Conservation (phyloP, 2,888 invertebrate genomes). For the Marronus borbonicus region DNA sequence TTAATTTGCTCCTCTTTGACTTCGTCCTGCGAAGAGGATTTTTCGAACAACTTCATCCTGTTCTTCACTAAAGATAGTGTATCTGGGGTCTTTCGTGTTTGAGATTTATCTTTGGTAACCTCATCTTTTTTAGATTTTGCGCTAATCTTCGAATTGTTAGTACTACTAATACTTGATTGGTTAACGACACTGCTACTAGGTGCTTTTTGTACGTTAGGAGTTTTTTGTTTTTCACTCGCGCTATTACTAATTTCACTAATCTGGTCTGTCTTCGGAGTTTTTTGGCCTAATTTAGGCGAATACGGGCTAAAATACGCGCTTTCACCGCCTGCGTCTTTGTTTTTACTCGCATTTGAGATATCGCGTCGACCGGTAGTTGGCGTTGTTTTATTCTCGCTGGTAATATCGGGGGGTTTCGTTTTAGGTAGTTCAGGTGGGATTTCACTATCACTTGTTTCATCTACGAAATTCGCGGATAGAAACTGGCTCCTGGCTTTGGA, state of each 20-base stretch:
- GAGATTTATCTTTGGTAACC: constrained; percentile 68
- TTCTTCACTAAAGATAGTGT: constrained; percentile 66
- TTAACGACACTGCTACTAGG: neutral
- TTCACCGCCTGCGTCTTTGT: neutral
- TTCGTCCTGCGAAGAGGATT: constrained; percentile 11
- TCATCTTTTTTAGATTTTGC: constrained; percentile 58
- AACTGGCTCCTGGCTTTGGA: constrained; percentile 68
- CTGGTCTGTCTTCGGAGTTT: constrained; percentile 44
- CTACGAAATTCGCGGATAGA: constrained; percentile 68
- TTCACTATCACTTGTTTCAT: constrained; percentile 58
- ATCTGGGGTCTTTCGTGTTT: constrained; percentile 52
- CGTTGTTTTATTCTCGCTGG: neutral
- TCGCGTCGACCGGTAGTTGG: constrained; percentile 17
- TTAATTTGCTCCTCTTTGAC: neutral
- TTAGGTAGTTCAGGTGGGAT: constrained; percentile 63
- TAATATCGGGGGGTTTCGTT: constrained; percentile 59
- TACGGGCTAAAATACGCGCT: neutral
- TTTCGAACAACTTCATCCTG: constrained; percentile 69
- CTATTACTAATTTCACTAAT: constrained; percentile 59
- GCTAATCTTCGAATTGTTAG: constrained; percentile 52
- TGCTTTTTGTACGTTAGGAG: neutral
- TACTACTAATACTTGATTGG: constrained; percentile 5
- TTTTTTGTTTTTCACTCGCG: constrained; percentile 13
- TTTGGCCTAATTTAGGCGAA: constrained; percentile 1
- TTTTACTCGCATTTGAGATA: no score